Percentiles rank a stretch among this genome's conserved stretches.
These are phyloP conservation scores for Chamaetylas fuelleborni DNA, from an alignment of 2,113 vertebrate genomes.

Conservation along the genomic window DNA sequence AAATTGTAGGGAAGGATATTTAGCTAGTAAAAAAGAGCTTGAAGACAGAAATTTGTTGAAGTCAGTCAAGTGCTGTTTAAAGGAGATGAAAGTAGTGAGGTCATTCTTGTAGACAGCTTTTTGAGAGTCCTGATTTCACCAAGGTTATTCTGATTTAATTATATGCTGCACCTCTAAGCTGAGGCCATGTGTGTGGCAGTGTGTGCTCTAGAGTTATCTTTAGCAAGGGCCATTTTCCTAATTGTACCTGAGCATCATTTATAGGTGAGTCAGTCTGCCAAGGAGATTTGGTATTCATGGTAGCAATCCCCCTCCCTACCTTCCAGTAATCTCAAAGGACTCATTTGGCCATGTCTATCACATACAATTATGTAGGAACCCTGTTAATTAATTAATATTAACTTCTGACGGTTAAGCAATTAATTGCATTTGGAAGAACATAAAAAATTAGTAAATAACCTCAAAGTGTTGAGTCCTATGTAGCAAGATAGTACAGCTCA, in stretches of 20 bases:
- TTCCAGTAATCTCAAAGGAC: background rate
- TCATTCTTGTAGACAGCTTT: background rate
- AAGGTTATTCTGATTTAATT: background rate
- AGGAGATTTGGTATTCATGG: background rate
- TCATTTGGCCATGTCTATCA: conserved; percentile 23
- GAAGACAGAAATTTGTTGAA: background rate
- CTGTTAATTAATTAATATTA: conserved; percentile 55
- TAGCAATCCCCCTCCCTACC: background rate
- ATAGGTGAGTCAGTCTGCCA: background rate
- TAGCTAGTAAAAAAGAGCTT: background rate
- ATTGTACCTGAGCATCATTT: background rate
- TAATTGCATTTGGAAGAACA: conserved; percentile 44
- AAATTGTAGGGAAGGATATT: background rate
- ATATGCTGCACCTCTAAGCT: background rate
- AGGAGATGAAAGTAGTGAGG: background rate
- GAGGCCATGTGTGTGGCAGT: background rate
- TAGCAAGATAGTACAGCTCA: conserved; percentile 33
- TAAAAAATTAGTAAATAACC: conserved; percentile 56
- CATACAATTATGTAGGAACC: background rate
- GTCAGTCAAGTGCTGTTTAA: background rate
- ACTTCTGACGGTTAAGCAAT: conserved; percentile 8
- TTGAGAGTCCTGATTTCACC: background rate
- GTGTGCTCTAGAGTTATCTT: background rate
- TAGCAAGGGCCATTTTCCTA: background rate
- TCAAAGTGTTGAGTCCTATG: conserved; percentile 36